Evolutionary conservation across 2,888 invertebrate species (phyloP).

Genomic region (Prosapia bicincta): DNA sequence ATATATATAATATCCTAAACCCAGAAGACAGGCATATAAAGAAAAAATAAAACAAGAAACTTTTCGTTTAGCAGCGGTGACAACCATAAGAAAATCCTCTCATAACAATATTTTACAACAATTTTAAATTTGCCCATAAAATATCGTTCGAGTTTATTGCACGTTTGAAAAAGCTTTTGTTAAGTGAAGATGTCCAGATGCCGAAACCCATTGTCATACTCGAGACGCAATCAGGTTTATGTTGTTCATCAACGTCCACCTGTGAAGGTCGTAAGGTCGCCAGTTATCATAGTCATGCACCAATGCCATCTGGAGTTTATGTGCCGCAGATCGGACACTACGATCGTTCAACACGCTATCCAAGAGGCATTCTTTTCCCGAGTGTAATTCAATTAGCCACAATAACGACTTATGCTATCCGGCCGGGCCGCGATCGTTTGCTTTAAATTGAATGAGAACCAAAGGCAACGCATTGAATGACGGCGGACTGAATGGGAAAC

Average conservation of each 20-base stretch:
- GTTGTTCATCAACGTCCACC: neutral
- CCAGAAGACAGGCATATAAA: too few species aligned
- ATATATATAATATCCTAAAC: too few species aligned
- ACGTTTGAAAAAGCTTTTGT: neutral
- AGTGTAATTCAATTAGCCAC: neutral
- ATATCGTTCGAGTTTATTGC: neutral
- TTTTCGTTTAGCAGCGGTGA: neutral
- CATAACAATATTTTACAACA: neutral
- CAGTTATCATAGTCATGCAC: neutral
- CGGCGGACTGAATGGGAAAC: too few species aligned
- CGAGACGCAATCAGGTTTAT: neutral
- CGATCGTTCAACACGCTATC: neutral
- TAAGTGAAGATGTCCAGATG: neutral
- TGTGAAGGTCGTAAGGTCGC: neutral
- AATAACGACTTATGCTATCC: neutral
- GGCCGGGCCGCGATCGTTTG: neutral
- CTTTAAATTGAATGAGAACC: too few species aligned
- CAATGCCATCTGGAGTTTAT: neutral
- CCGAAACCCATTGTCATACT: neutral
- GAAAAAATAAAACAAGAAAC: too few species aligned
- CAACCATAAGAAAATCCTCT: neutral
- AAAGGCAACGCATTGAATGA: too few species aligned
- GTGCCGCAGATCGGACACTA: neutral
- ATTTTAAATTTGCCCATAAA: neutral
- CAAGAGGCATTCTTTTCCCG: neutral